phyloP scores from a whole-genome alignment of 2,888 invertebrate species.

The Octonoba sinensis region DNA sequence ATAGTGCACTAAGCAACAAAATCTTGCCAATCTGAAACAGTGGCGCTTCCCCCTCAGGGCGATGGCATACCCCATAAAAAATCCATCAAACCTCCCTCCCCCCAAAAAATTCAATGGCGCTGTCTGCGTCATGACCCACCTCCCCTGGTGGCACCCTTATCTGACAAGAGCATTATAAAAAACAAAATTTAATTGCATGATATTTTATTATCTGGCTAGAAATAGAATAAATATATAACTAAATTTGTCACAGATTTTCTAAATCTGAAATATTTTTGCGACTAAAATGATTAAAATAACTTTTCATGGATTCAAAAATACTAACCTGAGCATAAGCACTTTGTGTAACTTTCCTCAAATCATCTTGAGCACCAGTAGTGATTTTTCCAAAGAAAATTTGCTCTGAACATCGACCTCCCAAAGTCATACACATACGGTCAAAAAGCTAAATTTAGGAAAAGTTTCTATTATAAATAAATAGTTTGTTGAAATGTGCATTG shows the following conservation, averaged over 20 bases:
- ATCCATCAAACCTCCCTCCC: too few species aligned
- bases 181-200: not conserved
- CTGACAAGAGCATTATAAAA: too few species aligned
- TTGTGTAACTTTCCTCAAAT: constrained; percentile 97
- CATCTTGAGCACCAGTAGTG: constrained; percentile 99
- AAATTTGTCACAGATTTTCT: not conserved
- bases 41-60: too few species aligned
- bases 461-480: not conserved
- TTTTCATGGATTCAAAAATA: too few species aligned
- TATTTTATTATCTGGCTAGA: not conserved
- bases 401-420: constrained; percentile 98
- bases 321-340: constrained; percentile 93
- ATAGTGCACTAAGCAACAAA: too few species aligned
- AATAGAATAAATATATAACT: constrained; percentile 5
- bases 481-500: not conserved
- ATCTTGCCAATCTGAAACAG: too few species aligned
- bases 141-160: too few species aligned
- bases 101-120: too few species aligned
- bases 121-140: too few species aligned
- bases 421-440: constrained; percentile 98
- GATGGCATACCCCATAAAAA: too few species aligned
- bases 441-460: constrained; percentile 75
- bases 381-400: constrained; percentile 95
- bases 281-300: too few species aligned
- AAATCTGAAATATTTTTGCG: too few species aligned